Evolutionary conservation across 2,113 vertebrate species (phyloP).

Genomic region (Brachyistius frenatus): DNA sequence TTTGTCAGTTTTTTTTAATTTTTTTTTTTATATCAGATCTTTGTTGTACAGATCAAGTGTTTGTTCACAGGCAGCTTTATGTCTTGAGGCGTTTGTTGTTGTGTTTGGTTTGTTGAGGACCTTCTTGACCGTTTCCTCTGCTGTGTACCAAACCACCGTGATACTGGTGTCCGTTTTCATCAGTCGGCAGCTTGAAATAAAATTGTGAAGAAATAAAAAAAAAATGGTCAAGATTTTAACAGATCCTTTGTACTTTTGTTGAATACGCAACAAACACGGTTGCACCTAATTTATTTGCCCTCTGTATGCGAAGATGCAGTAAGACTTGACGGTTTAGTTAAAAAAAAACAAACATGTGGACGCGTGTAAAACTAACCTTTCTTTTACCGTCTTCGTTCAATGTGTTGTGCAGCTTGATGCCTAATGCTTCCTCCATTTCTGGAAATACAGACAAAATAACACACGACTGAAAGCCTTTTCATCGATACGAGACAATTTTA

Average conservation of each 20-base stretch:
- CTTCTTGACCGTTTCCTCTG: constrained; percentile 68
- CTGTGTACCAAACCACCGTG: constrained; percentile 46
- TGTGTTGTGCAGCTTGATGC: constrained; percentile 47
- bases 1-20: no score
- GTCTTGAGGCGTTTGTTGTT: constrained; percentile 86
- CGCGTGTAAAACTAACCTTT: constrained; percentile 79
- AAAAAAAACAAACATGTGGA: neutral
- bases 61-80: constrained; percentile 58
- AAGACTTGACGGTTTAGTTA: fast-evolving
- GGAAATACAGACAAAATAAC: constrained; percentile 48
- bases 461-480: neutral
- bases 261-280: neutral
- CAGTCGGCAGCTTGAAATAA: constrained; percentile 41
- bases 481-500: neutral
- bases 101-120: constrained; percentile 51
- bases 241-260: neutral
- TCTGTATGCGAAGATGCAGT: no score
- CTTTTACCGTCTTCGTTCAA: constrained; percentile 66
- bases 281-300: no score
- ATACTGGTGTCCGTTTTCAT: constrained; percentile 66
- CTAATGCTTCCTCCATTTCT: constrained; percentile 88
- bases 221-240: neutral
- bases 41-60: neutral
- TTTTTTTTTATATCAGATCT: neutral
- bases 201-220: constrained; percentile 18